Evolutionary conservation across 2,797 vertebrate species (phyloP), one percentile per base, ranked within the genome.

Genomic region (Pangasius djambal): DNA sequence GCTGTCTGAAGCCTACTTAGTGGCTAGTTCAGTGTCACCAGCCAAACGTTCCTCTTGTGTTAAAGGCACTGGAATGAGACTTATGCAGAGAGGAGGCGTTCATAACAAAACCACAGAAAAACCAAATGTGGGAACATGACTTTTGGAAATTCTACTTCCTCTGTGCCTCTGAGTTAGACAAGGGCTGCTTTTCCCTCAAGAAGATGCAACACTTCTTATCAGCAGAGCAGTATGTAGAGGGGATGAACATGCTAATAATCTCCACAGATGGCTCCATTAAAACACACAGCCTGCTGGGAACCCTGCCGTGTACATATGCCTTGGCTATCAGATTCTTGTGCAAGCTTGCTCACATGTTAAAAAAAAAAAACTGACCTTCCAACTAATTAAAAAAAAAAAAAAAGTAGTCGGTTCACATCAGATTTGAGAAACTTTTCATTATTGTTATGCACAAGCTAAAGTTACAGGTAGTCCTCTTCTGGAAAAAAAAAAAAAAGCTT

Each of bases 121-220:
- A 22, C 88, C 93, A 93, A 89, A 92, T 94, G 94, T 93, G 89
- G 90, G 88, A 93, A 90, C 89, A 83, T 40, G 89, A 90, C 91
- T 93, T 92, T 91, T 75, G 91, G 37, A 94, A 92, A 94, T 93
- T 95, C 93, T 87, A 90, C 91, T 91, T 94, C 89, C 87, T 93
- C 86, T 79, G 65, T 82, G 28, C 82, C 89, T 90, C 31, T 6
- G 86, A 91, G 84, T 82, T 70, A 90, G 88, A 92, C 59, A 72
- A 72, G 82, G 85, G 75, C 91, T 87, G 57, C 67, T 94, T 93
- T 86, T 93, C 92, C 91, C 89, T 88, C 34, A 44, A 67, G 82
- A 75, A 91, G 85, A 90, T 85, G 50, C 75, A 89, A 63, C 44
- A 57, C 87, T 93, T 89, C 91, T 92, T 93, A 91, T 93, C 89